Evolutionary conservation across 2,888 invertebrate species (phyloP), one percentile per base, ranked within the genome.

Genomic region (Orthosia incerta): DNA sequence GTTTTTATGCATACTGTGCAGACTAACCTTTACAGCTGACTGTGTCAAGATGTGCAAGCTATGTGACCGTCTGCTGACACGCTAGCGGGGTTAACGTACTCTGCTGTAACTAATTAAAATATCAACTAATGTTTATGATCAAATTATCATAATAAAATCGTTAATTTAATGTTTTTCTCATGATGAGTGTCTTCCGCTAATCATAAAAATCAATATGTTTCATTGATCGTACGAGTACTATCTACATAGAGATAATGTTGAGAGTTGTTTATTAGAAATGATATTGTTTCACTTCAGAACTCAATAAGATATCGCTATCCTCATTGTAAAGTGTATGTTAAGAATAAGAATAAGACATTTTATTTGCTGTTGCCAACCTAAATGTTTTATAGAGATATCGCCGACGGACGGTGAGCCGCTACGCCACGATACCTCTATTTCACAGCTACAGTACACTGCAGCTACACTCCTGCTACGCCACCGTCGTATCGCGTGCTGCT

Each of bases 101-200:
- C 26, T 15, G 9, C n/a, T 48, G n/a, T 23, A 26, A 13, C 23
- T 55, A 39, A 48, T 55, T 45, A n/a, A 46, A 31, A 56, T 50
- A 56, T 68, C 55, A 50, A 45, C 13, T 45, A 56, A 56, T 51
- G 23, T 48, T 53, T 31, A 76, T 39, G 12, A 15, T 2, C 31
- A 31, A 31, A 55, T 70, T 50, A 55, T 23, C 46, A 46, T 77
- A 51, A 39, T 45, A 39, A 15, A 20, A 31, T 46, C 53, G 23
- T 78, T 57, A 39, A 56, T 39, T 45, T 51, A 67, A 57, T 57
- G 45, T 50, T 50, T 7, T 50, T 26, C 50, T 20, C 15, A 20
- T 56, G 18, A 20, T 48, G 45, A 55, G 55, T 76, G 48, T 63
- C 48, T 76, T 50, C 65, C 26, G 45, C 15, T 66, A 15, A 45